Evolutionary conservation across 2,113 vertebrate genomes (phyloP).

Genomic region (Mobula hypostoma): DNA sequence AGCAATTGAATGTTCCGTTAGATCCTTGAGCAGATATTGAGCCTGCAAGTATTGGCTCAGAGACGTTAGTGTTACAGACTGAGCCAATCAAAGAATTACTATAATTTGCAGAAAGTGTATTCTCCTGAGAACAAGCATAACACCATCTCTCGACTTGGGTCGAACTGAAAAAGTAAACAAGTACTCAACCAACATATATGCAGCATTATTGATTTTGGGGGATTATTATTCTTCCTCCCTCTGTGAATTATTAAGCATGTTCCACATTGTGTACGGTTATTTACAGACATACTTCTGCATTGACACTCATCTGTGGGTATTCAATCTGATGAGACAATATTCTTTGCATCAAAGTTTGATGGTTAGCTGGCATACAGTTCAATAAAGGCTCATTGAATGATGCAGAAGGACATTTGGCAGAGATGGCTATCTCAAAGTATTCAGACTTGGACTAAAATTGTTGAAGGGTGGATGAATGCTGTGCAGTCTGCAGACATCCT

Average conservation of each 20-base stretch:
- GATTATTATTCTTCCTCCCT: too few relatives aligned
- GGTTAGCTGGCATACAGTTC: too few relatives aligned
- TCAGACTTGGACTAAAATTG: not conserved
- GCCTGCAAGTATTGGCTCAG: not conserved
- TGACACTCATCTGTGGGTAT: too few relatives aligned
- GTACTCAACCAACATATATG: not conserved
- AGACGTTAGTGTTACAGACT: not conserved
- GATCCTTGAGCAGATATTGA: not conserved
- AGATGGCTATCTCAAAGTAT: not conserved
- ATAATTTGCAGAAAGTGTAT: not conserved
- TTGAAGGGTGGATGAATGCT: not conserved
- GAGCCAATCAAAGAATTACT: not conserved
- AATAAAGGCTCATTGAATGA: not conserved
- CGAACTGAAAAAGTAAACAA: not conserved
- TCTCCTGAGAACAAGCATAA: not conserved
- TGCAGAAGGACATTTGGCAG: not conserved
- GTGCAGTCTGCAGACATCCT: not conserved
- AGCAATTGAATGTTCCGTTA: too few relatives aligned
- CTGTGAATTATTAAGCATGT: too few relatives aligned
- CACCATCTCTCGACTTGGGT: not conserved
- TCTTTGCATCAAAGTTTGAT: too few relatives aligned
- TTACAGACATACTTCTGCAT: too few relatives aligned
- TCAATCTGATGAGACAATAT: too few relatives aligned
- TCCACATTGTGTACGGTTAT: too few relatives aligned
- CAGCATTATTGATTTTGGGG: not conserved